Conservation (phyloP, 2,113 vertebrate species). For the Apteryx owenii region DNA sequence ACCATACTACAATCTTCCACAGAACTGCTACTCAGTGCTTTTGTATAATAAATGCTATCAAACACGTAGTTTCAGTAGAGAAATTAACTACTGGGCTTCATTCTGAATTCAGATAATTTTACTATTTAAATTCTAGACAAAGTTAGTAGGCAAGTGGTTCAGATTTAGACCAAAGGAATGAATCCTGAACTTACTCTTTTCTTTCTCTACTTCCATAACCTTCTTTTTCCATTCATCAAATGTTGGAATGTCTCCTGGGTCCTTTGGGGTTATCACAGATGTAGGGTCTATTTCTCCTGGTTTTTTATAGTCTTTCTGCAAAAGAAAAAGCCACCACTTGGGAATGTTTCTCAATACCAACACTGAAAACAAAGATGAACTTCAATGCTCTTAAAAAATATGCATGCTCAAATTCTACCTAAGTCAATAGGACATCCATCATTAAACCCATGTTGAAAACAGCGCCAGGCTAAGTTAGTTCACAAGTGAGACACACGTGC, state of each 20-base stretch:
- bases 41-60: background rate
- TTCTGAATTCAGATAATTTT: background rate
- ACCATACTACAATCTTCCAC: background rate
- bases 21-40: background rate
- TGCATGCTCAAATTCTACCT: background rate
- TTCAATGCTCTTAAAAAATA: background rate
- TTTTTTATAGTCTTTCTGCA: slow-evolving; percentile 77
- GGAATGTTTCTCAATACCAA: background rate
- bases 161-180: background rate
- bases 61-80: background rate
- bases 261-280: slow-evolving; percentile 85
- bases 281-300: slow-evolving; percentile 85
- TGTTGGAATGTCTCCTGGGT: slow-evolving; percentile 93
- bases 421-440: background rate
- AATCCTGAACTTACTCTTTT: slow-evolving; percentile 89
- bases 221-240: slow-evolving; percentile 99
- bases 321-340: background rate
- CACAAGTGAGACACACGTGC: background rate
- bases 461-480: background rate
- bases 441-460: background rate
- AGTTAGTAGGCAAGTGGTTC: background rate
- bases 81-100: background rate
- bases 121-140: background rate
- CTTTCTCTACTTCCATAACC: slow-evolving; percentile 98
- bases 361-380: background rate